Evolutionary conservation across 2,888 invertebrate genomes (phyloP).

Genomic region (Cataglyphis altisquamis): DNA sequence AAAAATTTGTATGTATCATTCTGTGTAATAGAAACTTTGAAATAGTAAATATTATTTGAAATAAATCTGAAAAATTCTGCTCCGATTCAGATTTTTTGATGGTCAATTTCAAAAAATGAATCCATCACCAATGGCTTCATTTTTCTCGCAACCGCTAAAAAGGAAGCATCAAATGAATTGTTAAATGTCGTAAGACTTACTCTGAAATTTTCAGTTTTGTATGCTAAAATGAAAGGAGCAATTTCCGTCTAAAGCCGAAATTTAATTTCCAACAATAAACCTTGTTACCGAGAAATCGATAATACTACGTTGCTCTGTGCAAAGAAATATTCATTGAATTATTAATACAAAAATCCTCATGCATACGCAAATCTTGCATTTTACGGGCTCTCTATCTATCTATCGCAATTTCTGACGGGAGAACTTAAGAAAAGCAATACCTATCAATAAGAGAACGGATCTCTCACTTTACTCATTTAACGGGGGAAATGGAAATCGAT

Average conservation of each 20-base stretch:
- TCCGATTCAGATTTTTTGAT: neutral
- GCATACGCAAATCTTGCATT: constrained; percentile 44
- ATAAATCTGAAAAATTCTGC: neutral
- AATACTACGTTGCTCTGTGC: constrained; percentile 31
- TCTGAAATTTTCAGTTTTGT: constrained; percentile 10
- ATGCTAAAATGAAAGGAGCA: constrained; percentile 12
- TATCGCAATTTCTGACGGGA: constrained; percentile 1
- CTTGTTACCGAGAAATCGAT: constrained; percentile 41
- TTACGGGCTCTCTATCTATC: neutral
- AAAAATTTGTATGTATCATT: neutral
- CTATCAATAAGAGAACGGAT: neutral
- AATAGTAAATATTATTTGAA: constrained; percentile 14
- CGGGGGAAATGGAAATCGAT: neutral
- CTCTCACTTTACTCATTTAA: constrained; percentile 13
- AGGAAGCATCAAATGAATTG: neutral
- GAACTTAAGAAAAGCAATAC: neutral
- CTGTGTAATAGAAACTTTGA: neutral
- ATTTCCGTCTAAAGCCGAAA: constrained; percentile 8
- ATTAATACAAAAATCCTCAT: constrained; percentile 49
- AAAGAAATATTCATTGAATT: constrained; percentile 50
- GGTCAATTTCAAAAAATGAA: constrained; percentile 23
- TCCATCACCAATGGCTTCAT: neutral
- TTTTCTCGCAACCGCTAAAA: constrained; percentile 10
- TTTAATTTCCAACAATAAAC: constrained; percentile 8
- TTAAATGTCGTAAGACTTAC: constrained; percentile 21